A percentile compares a stretch with the other conserved stretches of the same genome.
Conservation (phyloP, 2,113 vertebrate genomes). For the Scalopus aquaticus region DNA sequence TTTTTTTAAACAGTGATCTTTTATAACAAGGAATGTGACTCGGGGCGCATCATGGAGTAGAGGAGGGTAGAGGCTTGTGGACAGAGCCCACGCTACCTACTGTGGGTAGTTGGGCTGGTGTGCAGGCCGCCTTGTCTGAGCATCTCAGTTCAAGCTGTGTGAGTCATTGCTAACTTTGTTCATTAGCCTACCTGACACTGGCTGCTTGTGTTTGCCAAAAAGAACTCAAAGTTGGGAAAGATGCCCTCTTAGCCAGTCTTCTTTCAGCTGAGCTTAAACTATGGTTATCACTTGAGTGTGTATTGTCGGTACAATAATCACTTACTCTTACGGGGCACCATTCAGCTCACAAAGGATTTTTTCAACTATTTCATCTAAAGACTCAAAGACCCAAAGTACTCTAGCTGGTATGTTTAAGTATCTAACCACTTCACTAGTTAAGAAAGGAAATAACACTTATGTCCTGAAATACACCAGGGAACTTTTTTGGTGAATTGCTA, state of each 20-base stretch:
- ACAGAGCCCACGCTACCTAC: neutral
- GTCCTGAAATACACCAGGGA: constrained; percentile 38
- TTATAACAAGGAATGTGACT: neutral
- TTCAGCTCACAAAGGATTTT: constrained; percentile 34
- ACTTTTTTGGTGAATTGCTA: constrained; percentile 36
- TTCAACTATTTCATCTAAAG: constrained; percentile 13
- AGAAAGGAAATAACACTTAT: constrained; percentile 46
- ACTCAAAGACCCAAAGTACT: constrained; percentile 32
- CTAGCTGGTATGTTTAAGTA: neutral
- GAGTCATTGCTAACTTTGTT: constrained; percentile 36
- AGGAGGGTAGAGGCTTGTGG: neutral
- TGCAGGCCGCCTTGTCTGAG: neutral
- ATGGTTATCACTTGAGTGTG: neutral
- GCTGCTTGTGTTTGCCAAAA: neutral
- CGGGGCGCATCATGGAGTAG: neutral
- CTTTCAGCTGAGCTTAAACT: constrained; percentile 21
- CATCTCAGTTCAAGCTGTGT: constrained; percentile 1
- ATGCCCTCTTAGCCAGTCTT: neutral
- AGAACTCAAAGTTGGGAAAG: neutral
- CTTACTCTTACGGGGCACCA: neutral
- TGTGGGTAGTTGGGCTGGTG: neutral
- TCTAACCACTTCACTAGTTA: constrained; percentile 50
- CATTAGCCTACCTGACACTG: neutral
- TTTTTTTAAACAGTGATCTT: neutral
- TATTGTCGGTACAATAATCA: constrained; percentile 20